Percentiles rank a stretch among this genome's conserved stretches.
Conservation (phyloP, 2,113 vertebrate species). For the Hassar affinis region DNA sequence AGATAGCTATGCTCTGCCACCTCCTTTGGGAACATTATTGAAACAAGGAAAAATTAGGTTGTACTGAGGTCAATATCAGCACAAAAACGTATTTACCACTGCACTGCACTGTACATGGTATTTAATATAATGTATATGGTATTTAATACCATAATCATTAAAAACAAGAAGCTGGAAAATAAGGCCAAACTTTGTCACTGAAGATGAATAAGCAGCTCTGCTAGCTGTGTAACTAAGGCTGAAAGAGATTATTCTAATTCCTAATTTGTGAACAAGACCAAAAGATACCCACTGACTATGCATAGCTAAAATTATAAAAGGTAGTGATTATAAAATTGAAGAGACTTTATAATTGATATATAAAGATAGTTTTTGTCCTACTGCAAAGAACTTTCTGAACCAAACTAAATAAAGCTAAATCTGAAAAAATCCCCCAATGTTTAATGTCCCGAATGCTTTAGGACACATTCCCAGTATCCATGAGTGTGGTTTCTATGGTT, state of each 20-base stretch:
- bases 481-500: neutral
- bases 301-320: neutral
- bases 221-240: neutral
- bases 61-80: neutral
- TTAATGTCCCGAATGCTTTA: constrained; percentile 1
- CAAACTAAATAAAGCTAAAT: neutral
- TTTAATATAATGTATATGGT: neutral
- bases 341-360: neutral
- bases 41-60: neutral
- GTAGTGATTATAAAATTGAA: neutral
- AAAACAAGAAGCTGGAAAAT: neutral
- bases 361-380: neutral
- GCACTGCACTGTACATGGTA: neutral
- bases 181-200: neutral
- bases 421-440: neutral
- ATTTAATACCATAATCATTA: neutral
- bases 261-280: neutral
- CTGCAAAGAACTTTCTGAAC: neutral
- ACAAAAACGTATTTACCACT: neutral
- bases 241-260: neutral
- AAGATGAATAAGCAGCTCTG: no score
- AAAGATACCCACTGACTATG: neutral
- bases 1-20: neutral
- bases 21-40: neutral
- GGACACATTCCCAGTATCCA: neutral